These are phyloP conservation scores for Sicus ferrugineus DNA, from an alignment of 2,888 invertebrate genomes.

Conservation along the genomic window DNA sequence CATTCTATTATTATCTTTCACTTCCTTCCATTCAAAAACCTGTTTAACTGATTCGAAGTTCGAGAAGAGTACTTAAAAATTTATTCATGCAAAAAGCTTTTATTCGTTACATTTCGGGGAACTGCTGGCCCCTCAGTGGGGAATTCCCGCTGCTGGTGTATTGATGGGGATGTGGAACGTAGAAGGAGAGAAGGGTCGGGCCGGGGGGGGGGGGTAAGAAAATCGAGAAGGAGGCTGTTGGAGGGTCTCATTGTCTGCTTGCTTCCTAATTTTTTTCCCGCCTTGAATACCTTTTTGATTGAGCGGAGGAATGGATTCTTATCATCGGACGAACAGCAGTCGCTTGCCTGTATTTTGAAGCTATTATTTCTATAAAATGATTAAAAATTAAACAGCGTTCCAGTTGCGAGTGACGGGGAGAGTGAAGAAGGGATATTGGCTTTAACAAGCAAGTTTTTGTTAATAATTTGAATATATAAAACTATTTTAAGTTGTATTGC, in stretches of 20 bases:
- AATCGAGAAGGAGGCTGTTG: background rate
- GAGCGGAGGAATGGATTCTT: slow-evolving; percentile 2
- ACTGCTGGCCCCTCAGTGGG: background rate
- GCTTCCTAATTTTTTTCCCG: background rate
- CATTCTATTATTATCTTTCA: no score
- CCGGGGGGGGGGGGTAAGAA: background rate
- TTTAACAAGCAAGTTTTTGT: no score
- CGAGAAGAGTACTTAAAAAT: slow-evolving; percentile 40
- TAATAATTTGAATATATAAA: no score
- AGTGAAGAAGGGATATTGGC: background rate
- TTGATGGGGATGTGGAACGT: background rate
- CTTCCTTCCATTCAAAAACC: no score
- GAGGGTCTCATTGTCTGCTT: background rate
- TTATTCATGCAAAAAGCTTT: slow-evolving; percentile 43
- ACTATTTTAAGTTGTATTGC: no score
- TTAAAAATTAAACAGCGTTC: slow-evolving; percentile 18
- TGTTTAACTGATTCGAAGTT: slow-evolving; percentile 23
- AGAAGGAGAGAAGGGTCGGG: background rate
- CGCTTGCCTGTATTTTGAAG: slow-evolving; percentile 1
- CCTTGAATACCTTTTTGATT: slow-evolving; percentile 8
- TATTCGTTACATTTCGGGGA: slow-evolving; percentile 20
- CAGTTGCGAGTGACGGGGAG: background rate
- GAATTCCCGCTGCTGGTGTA: slow-evolving; percentile 26
- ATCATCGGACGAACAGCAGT: slow-evolving; percentile 27
- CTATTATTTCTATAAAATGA: slow-evolving; percentile 18